Evolutionary conservation across 2,797 vertebrate species (phyloP).

Genomic region (Hafferia zeledoni): DNA sequence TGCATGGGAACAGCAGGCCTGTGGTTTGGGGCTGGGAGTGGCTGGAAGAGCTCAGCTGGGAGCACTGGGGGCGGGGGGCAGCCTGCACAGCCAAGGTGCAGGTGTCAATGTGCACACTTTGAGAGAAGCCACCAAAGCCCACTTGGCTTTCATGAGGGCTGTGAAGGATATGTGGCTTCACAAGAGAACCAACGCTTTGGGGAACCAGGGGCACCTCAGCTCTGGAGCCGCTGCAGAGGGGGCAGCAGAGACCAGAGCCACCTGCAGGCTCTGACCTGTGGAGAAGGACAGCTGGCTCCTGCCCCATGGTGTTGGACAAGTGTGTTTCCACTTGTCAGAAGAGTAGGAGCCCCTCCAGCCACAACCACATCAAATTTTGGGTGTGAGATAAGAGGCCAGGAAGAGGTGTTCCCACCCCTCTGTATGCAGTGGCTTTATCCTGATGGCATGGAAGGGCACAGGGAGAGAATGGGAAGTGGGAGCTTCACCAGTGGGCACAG

Average conservation of each 20-base stretch:
- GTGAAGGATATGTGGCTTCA: accelerated
- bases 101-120: background rate
- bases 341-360: background rate
- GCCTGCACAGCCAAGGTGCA: background rate
- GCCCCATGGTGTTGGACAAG: accelerated
- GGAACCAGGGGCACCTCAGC: background rate
- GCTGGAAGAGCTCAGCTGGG: background rate
- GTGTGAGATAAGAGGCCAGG: accelerated
- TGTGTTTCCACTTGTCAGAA: accelerated
- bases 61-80: background rate
- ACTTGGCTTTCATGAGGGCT: accelerated
- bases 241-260: background rate
- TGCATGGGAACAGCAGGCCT: background rate
- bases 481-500: background rate
- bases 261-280: accelerated
- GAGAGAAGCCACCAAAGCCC: background rate
- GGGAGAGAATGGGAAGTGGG: background rate
- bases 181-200: accelerated
- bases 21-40: accelerated
- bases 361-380: accelerated
- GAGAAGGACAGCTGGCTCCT: background rate
- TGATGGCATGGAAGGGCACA: accelerated
- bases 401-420: background rate
- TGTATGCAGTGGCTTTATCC: accelerated
- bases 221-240: background rate